Evolutionary conservation across 2,113 vertebrate genomes (phyloP), one percentile per base, ranked within the genome.

Genomic region (Marmota flaviventris): DNA sequence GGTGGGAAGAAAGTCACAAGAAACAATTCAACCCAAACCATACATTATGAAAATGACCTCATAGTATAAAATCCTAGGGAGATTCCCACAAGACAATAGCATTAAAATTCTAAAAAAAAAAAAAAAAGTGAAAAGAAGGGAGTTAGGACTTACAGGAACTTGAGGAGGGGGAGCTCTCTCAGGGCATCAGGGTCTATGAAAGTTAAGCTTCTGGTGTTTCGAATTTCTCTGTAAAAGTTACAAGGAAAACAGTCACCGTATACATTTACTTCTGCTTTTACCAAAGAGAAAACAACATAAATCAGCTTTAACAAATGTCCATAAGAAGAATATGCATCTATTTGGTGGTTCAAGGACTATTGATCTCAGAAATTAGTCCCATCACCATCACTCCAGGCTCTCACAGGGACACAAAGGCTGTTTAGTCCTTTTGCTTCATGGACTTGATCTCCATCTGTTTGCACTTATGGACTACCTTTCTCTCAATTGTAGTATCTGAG

Each of bases 131-230:
- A 56, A 18, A 34, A 34, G 42, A 69, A 61, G 56, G 29, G 17
- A 69, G 3, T 85, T 61, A 97, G 77, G 98, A 99, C 99, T 99
- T 97, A 99, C 99, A 99, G 98, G 95, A 99, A 99, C 98, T 99
- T 99, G 85, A 99, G 96, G 97, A 99, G 98, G 77, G 99, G 99
- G 16, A 99, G 99, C 75, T 99, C 98, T 97, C 99, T 98, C 91
- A 99, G 99, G 37, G 99, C 99, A 27, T 99, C 98, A 37, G 98
- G 98, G 90, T 99, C 98, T 76, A 99, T 98, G 94, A 98, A 99
- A 87, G 97, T 98, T 98, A 99, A 98, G 96, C 98, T 99, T 97
- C 98, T 99, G 22, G 99, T 98, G 90, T 99, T 99, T 65, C 99
- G 99, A 94, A 99, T 99, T 98, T 99, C 99, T 99, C 99, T 99